A percentile compares a stretch with the other conserved stretches of the same genome.
Conservation (phyloP, 2,888 invertebrate genomes). For the Drosophila tripunctata region DNA sequence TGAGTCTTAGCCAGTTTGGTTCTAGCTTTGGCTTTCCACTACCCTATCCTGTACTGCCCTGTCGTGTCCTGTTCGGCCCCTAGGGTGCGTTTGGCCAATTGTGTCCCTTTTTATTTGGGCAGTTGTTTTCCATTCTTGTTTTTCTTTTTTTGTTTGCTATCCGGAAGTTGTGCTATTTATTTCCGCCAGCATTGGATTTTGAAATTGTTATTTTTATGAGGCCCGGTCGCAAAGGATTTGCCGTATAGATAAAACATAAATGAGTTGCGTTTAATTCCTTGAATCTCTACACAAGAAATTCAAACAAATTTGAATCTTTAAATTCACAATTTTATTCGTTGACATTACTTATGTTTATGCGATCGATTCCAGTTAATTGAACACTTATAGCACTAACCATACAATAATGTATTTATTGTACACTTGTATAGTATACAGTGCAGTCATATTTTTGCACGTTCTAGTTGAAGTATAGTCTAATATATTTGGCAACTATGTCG, state of each 20-base stretch:
- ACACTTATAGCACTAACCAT: too few relatives aligned
- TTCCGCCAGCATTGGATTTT: constrained; percentile 73
- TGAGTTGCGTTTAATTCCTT: constrained; percentile 36
- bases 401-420: too few relatives aligned
- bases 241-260: constrained; percentile 55
- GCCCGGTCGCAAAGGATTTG: constrained; percentile 22
- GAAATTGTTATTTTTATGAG: constrained; percentile 67
- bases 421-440: too few relatives aligned
- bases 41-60: background rate
- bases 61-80: constrained; percentile 34
- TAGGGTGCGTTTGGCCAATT: constrained; percentile 75
- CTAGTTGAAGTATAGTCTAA: too few relatives aligned
- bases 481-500: too few relatives aligned
- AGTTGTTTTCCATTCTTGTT: too few relatives aligned
- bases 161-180: constrained; percentile 74
- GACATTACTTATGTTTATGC: background rate
- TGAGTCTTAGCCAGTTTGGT: constrained; percentile 3
- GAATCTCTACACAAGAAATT: background rate
- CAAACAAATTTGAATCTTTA: too few relatives aligned
- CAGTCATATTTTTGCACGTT: too few relatives aligned
- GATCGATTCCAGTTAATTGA: background rate
- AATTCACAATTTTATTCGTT: too few relatives aligned
- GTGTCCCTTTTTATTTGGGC: constrained; percentile 60
- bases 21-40: too few relatives aligned
- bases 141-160: constrained; percentile 69